A percentile compares a stretch with the other conserved stretches of the same genome.
phyloP scores from a whole-genome alignment of 2,113 vertebrate genomes.

The Nesoenas mayeri region DNA sequence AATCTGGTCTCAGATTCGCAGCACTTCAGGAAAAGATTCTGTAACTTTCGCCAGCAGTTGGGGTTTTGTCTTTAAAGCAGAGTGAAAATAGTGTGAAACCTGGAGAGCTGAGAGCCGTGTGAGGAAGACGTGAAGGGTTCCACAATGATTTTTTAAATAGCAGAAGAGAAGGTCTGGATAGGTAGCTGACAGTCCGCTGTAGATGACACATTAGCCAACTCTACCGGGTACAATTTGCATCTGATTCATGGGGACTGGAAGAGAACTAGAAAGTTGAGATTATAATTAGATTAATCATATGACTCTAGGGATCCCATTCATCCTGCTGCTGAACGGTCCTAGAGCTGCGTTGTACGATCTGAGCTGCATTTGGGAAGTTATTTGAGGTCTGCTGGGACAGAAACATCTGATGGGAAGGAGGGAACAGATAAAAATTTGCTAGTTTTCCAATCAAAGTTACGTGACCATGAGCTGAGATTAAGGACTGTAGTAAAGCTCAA shows the following conservation, averaged over 20 bases:
- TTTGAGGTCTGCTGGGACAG: not conserved
- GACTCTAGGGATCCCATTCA: not conserved
- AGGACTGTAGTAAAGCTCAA: not conserved
- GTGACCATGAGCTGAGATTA: not conserved
- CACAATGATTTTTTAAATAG: not conserved
- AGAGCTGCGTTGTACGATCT: not conserved
- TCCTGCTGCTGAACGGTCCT: not conserved
- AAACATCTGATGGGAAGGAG: not conserved
- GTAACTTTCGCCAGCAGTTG: not conserved
- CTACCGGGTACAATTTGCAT: not conserved
- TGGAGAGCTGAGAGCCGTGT: not conserved
- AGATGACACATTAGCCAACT: not conserved
- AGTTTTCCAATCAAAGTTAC: conserved; percentile 25
- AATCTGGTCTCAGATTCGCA: not conserved
- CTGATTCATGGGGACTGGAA: conserved; percentile 13
- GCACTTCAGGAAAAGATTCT: not conserved
- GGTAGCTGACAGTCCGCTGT: not conserved
- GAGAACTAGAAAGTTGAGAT: not conserved
- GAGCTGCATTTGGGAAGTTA: not conserved
- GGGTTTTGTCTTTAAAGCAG: not conserved
- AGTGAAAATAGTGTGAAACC: not conserved
- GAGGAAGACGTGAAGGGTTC: not conserved
- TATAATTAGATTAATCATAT: conserved; percentile 8
- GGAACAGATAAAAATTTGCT: conserved; percentile 19
- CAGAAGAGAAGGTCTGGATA: not conserved